Evolutionary conservation across 2,797 vertebrate genomes (phyloP), one percentile per base, ranked within the genome.

Genomic region (Tokudaia muenninki): DNA sequence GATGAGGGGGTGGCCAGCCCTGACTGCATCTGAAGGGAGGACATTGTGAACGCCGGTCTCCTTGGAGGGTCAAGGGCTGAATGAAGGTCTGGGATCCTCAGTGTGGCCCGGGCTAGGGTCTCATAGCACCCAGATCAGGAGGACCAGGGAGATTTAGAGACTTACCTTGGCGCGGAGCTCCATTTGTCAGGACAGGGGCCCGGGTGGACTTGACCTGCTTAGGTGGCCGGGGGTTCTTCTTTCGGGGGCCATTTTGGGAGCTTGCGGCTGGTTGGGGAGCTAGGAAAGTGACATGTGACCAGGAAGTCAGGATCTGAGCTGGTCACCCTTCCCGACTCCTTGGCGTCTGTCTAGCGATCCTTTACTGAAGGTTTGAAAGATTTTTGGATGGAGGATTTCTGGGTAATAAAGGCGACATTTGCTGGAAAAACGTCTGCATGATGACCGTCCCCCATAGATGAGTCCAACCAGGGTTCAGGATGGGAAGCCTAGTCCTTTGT

Each of bases 121-220:
- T 29, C 24, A 0, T 1, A 6, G 14, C 2, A 5, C 9, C 11
- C 4, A 31, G 50, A 10, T 11, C 2, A 14, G 52, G 34, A 47
- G 16, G 1, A n/a, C 1, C 1, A 22, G 2, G 10, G 57, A 37
- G 16, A 29, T 31, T 8, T 11, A 10, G 5, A 57, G 9, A 31
- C 92, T 87, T 31, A 98, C 98, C 97, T 57, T 97, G 97, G 44
- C 61, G 97, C 21, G 95, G n/a, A n/a, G 41, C 96, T 72, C 92
- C 97, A 0, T 89, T 77, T 0, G 50, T 93, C 79, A 97, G 79
- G 61, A 55, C 0, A 24, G 98, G 96, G 63, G 97, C 96, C 61
- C 96, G 82, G 22, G 97, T 98, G 74, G 98, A 97, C 87, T 98
- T 98, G 79, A 55, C 26, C 41, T 87, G 97, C 92, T 98, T 98